phyloP scores from a whole-genome alignment of 2,113 vertebrate species.

The Talpa occidentalis region DNA sequence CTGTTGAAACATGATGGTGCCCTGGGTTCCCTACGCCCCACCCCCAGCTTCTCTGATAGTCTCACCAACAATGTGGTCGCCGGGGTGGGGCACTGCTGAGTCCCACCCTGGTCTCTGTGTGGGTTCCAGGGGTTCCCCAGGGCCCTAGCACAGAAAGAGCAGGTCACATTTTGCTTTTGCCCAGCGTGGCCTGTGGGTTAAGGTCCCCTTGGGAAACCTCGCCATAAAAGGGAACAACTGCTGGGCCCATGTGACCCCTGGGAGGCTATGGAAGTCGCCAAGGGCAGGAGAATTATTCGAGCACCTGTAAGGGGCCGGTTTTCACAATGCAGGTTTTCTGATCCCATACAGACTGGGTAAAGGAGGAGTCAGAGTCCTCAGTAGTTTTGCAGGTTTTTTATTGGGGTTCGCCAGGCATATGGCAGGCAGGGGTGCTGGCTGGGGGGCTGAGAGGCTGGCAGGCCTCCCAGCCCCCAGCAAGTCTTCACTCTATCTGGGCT shows the following conservation, averaged over 20 bases:
- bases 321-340: no score
- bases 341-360: no score
- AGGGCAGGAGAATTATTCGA: no score
- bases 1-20: background rate
- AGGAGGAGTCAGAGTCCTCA: no score
- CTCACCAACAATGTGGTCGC: accelerated
- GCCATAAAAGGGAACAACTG: background rate
- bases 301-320: no score
- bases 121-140: background rate
- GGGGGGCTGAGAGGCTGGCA: no score
- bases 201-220: background rate
- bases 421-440: no score
- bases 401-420: no score
- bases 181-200: background rate
- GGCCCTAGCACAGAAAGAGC: background rate
- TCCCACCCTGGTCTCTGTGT: background rate
- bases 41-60: background rate
- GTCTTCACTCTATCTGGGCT: no score
- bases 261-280: background rate
- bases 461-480: no score
- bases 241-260: background rate
- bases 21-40: accelerated
- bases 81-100: background rate
- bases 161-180: background rate
- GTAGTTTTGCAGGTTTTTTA: no score